Evolutionary conservation across 2,888 invertebrate genomes (phyloP).

Genomic region (Ormyrus labotus): DNA sequence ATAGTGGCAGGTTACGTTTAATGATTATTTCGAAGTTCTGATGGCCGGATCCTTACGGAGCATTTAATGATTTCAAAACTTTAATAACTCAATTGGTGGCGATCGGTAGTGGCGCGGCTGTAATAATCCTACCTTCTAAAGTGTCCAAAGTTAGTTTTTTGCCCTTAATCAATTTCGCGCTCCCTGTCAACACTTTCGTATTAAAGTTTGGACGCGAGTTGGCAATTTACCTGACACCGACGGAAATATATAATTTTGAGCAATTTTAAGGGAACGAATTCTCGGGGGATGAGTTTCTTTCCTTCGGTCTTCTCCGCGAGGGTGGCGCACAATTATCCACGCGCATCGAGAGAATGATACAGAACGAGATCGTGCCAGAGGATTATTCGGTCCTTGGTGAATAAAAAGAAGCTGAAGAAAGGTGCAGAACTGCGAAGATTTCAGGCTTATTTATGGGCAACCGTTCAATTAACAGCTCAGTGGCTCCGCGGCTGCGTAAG

Average conservation of each 20-base stretch:
- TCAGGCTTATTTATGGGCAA: conserved; percentile 59
- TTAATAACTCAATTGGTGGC: no score
- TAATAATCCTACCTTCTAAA: no score
- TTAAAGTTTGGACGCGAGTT: no score
- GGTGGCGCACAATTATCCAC: conserved; percentile 25
- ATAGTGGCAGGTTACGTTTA: no score
- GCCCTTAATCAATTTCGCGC: no score
- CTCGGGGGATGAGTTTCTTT: conserved; percentile 15
- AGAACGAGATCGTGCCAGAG: conserved; percentile 37
- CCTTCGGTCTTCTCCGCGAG: neutral
- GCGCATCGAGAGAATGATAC: conserved; percentile 42
- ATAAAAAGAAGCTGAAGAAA: conserved; percentile 26
- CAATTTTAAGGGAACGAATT: conserved; percentile 3
- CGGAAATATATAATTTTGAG: conserved; percentile 15
- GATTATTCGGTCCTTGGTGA: conserved; percentile 22
- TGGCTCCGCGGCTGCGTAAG: neutral
- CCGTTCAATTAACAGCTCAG: conserved; percentile 61
- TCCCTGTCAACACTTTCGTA: neutral
- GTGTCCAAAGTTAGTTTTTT: no score
- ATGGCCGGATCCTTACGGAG: no score
- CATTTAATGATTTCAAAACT: no score
- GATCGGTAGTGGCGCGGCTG: no score
- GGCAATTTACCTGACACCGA: conserved; percentile 1
- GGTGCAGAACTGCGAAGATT: conserved; percentile 37
- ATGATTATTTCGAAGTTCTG: no score